These are phyloP conservation scores for Fregata magnificens DNA, from an alignment of 2,113 vertebrate species.

Conservation along the genomic window DNA sequence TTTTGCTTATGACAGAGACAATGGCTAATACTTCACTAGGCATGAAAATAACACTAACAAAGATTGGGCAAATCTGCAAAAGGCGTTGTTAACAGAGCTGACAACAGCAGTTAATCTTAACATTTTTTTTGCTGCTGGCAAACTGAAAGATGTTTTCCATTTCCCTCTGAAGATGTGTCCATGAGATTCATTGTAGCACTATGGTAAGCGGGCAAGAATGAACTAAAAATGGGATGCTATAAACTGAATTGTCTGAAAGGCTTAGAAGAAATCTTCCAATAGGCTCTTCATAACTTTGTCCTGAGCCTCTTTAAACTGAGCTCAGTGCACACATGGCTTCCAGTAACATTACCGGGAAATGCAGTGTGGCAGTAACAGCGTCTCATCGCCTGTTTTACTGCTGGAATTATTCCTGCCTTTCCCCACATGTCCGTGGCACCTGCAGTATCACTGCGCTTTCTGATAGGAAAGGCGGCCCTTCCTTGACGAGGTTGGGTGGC, in stretches of 20 bases:
- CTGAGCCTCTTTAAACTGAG: background rate
- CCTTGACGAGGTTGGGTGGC: accelerated
- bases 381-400: background rate
- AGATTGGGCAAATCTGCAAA: background rate
- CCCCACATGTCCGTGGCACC: accelerated
- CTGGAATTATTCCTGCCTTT: background rate
- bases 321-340: accelerated
- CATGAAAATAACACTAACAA: background rate
- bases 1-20: slow-evolving; percentile 12
- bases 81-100: slow-evolving; percentile 17
- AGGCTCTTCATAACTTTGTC: background rate
- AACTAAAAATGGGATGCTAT: background rate
- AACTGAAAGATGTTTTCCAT: background rate
- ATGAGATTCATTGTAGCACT: background rate
- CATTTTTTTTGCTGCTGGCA: background rate
- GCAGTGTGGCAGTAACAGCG: accelerated
- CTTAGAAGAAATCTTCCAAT: background rate
- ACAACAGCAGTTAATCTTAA: background rate
- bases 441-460: background rate
- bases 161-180: background rate
- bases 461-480: background rate
- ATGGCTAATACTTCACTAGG: background rate
- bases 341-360: background rate
- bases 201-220: background rate
- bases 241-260: background rate